Evolutionary conservation across 2,113 vertebrate genomes (phyloP), one percentile per base, ranked within the genome.

Genomic region (Thinocorus orbignyianus): DNA sequence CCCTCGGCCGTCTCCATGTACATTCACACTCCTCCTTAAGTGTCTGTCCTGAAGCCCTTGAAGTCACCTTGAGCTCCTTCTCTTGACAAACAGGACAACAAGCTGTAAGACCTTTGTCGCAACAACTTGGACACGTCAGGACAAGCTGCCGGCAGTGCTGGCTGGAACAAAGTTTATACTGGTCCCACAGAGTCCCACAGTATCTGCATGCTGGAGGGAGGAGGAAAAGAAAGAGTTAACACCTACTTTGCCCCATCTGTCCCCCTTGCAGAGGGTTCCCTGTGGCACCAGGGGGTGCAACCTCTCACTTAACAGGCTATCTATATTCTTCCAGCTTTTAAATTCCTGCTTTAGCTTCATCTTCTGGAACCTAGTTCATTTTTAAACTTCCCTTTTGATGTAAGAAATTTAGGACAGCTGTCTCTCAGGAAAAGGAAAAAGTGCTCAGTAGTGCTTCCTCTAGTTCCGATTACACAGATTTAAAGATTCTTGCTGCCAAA

Each of bases 11-110:
- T 26, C 92, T 97, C 22, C 97, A 97, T 3, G 99, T 99, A 90
- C 99, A 99, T 70, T 99, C 99, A 58, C 99, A 99, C 92, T 99
- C 99, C 93, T 99, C 99, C 95, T 98, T 99, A 68, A 97, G 97
- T 23, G 69, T 71, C 54, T 46, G 64, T 54, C 86, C 73, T 17
- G 93, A 24, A 26, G 74, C 64, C 25, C 49, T 41, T 78, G 95
- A 94, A 58, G 94, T 84, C 48, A 90, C 79, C 31, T 77, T 83
- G 39, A 60, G 74, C 52, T 95, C 98, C 95, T 99, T 99, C 94
- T 97, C 96, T 91, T 99, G 99, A 93, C 99, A 99, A 28, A 95
- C 91, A 70, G 97, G 95, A 97, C 99, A 99, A 94, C 99, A 99
- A 83, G 99, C 99, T 15, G 98, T 99, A 88, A 94, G 96, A 57